Evolutionary conservation across 2,888 invertebrate genomes (phyloP), one percentile per base, ranked within the genome.

Genomic region (Brachyptera putata): DNA sequence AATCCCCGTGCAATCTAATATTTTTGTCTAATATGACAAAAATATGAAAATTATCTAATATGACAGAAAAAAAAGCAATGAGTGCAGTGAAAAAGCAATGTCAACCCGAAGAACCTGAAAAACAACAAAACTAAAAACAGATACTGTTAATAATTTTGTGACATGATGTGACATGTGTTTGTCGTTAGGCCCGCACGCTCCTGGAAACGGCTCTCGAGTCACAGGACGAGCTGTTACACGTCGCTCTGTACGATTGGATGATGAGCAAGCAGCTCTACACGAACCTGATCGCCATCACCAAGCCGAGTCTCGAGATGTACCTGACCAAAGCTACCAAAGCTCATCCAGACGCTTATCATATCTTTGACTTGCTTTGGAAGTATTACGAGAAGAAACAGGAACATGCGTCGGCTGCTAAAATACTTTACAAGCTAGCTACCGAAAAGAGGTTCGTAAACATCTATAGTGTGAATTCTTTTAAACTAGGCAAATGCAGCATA

Each of bases 241-340:
- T 91, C 0, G 86, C 91, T 0, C 80, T 98, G 1, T 98, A 96
- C 73, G 90, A 94, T 68, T 97, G 97, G 97, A 84, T 97, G 72
- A 84, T 94, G 65, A 80, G 83, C 0, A 86, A 88, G 71, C 82
- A 87, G 66, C 80, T 91, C 71, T 82, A 85, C 43, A 77, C 80
- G 68, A 89, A 90, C 69, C 71, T 91, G 46, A 83, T 85, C 53
- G 80, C 82, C 49, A 77, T 85, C 0, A 82, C 84, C 11, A 82
- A 85, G 39, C 79, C 86, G 1, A 89, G 87, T 9, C 76, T 95
- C 48, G 92, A 94, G 73, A 80, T 83, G 24, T 94, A 89, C 74
- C 76, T 95, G 46, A 71, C 75, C 14, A 72, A 74, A 16, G 75
- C 75, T 56, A 76, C 75, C 1, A 69, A 72, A 63, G 77, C 77